Base-by-base conservation (phyloP, 2,888 invertebrate genomes). In the Digitonthophagus gazella region DNA sequence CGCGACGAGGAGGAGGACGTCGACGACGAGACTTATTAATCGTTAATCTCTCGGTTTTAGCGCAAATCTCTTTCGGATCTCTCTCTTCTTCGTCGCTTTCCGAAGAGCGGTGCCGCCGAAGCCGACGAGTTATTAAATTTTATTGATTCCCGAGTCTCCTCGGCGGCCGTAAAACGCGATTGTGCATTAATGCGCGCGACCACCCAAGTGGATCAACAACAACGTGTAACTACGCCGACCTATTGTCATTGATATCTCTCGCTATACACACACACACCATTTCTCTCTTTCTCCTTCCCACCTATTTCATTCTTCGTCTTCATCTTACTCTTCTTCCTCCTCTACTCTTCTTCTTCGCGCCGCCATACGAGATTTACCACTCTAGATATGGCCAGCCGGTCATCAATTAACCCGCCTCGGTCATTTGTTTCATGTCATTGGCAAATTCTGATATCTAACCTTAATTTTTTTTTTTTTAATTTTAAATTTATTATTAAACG, bases 371-470 rank as follows among this genome's bases (percentile, higher is more conserved):
- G 77, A 79, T 79, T 78, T 78, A 78, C 79, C 80, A 79, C 79
- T 79, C 78, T 76, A 80, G 80, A 80, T 80, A 80, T 78, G 79
- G 80, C 80, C 78, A 79, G 78, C 75, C 75, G 79, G 80, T 80
- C 80, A 80, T 80, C 79, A 80, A 80, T 80, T 80, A 80, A 78
- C 78, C 79, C 77, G 78, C 77, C 76, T 75, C 76, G 77, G 77
- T 80, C 80, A 80, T 80, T 80, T 80, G 79, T 80, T 78, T 78
- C 75, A 71, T 77, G 79, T 79, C 79, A 78, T 80, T 79, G 79
- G 79, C 79, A 76, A 79, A 79, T 78, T 77, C 76, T 76, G 77
- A 78, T 77, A 77, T 72, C 70, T 70, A 71, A 74, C 70, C 72
- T 74, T 75, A 75, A 75, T 75, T 44, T n/a, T n/a, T n/a, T n/a